Percentiles rank a stretch among this genome's conserved stretches.
Conservation (phyloP, 1,140 invertebrate genomes). For the Paramacrobiotus metropolitanus region DNA sequence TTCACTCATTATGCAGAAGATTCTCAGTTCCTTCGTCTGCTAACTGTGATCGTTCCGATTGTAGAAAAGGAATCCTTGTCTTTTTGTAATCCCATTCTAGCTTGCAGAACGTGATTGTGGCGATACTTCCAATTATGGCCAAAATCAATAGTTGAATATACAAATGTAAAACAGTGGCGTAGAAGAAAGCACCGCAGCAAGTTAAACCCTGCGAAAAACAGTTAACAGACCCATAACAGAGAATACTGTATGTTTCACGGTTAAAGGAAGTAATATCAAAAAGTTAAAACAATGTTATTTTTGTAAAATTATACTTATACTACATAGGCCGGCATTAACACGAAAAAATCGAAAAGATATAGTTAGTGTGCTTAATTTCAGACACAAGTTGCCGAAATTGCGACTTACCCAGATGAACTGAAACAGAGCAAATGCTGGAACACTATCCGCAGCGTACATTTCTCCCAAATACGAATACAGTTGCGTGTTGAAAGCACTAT, state of each 20-base stretch:
- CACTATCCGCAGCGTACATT: conserved; percentile 51
- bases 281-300: no score
- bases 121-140: conserved; percentile 40
- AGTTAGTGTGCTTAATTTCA: no score
- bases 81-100: conserved; percentile 35
- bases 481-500: conserved; percentile 22
- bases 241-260: no score
- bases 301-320: no score
- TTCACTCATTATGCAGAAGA: no score
- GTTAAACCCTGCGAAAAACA: conserved; percentile 49
- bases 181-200: conserved; percentile 66
- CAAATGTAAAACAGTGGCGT: conserved; percentile 46
- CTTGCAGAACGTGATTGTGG: conserved; percentile 49
- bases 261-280: no score
- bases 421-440: conserved; percentile 76
- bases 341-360: no score
- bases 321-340: no score
- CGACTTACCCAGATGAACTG: conserved; percentile 59
- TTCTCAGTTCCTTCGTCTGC: no score
- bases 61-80: neutral
- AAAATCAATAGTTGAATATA: conserved; percentile 56
- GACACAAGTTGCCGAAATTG: neutral
- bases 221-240: conserved; percentile 9
- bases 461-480: conserved; percentile 71
- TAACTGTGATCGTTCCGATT: neutral